Evolutionary conservation across 2,113 vertebrate species (phyloP).

Genomic region (Bos taurus): DNA sequence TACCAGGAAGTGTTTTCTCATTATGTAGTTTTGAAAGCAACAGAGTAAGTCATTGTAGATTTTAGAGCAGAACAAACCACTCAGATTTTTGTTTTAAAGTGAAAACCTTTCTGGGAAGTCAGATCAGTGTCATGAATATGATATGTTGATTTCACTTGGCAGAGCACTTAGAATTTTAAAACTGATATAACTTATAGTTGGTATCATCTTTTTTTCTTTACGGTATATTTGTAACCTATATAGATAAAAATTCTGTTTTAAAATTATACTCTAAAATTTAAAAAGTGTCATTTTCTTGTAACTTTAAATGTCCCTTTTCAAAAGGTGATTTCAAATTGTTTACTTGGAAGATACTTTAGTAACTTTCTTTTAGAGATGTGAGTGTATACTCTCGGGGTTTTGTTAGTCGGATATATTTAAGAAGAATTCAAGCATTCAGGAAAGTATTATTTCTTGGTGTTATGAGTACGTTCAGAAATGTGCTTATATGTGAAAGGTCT

Average conservation of each 20-base stretch:
- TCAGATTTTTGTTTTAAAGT: slow-evolving; percentile 10
- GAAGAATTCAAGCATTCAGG: neutral
- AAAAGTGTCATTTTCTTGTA: neutral
- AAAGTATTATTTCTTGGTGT: neutral
- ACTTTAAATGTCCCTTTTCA: neutral
- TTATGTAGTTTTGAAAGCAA: slow-evolving; percentile 7
- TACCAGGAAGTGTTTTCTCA: slow-evolving; percentile 8
- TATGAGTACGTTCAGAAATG: neutral
- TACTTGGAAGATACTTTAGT: neutral
- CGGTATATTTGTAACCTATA: neutral
- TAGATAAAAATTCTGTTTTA: neutral
- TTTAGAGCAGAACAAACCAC: slow-evolving; percentile 2
- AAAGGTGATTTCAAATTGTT: neutral
- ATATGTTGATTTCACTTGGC: neutral
- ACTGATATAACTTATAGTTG: neutral
- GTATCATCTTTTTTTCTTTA: neutral
- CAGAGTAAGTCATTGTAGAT: slow-evolving; percentile 22
- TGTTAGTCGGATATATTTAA: neutral
- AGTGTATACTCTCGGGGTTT: neutral
- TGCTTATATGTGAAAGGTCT: neutral
- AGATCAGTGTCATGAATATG: neutral
- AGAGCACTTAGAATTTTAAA: slow-evolving; percentile 1
- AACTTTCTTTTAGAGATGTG: neutral
- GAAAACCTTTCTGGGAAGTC: neutral
- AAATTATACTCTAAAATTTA: neutral